Conservation (phyloP, 2,888 invertebrate species). For the Euplagia quadripunctaria region DNA sequence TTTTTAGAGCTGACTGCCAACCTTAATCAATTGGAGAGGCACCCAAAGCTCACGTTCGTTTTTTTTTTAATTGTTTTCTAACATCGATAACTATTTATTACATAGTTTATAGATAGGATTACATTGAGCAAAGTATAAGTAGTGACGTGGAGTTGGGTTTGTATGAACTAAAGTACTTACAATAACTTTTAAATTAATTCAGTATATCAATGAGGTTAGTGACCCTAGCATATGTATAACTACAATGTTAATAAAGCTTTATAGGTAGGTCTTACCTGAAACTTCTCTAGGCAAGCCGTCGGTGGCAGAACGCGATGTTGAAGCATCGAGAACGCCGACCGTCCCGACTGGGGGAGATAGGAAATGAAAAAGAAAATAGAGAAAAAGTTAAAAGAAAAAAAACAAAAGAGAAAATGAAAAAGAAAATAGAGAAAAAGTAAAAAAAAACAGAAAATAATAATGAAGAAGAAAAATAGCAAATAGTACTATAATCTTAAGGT, state of each 20-base stretch:
- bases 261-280: neutral
- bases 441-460: neutral
- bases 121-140: neutral
- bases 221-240: neutral
- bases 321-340: neutral
- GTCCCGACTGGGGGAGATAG: conserved; percentile 4
- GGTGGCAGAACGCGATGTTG: conserved; percentile 13
- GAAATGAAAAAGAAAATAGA: neutral
- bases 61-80: neutral
- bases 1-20: neutral
- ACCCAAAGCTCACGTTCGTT: neutral
- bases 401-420: neutral
- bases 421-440: neutral
- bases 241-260: neutral
- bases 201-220: neutral
- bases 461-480: too few relatives aligned
- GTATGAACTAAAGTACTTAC: neutral
- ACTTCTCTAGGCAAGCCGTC: conserved; percentile 3
- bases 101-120: neutral
- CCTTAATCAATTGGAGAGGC: neutral
- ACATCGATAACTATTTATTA: neutral
- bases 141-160: neutral
- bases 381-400: conserved; percentile 6
- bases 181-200: neutral
- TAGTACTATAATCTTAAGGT: neutral